phyloP scores from a whole-genome alignment of 2,113 vertebrate genomes.

The Balaenoptera acutorostrata region DNA sequence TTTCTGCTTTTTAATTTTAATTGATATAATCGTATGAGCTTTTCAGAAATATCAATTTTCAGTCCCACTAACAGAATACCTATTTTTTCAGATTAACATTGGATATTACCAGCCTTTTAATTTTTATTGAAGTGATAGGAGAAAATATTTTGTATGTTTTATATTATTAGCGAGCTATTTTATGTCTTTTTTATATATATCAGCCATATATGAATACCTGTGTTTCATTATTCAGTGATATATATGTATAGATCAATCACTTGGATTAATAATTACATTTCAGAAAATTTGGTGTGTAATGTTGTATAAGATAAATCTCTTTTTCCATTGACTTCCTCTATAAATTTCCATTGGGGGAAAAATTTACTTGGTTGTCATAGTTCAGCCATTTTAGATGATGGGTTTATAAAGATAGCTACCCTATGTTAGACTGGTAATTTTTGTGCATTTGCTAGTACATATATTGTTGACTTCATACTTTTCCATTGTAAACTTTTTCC shows the following conservation, averaged over 20 bases:
- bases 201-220: neutral
- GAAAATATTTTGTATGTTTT: conserved; percentile 14
- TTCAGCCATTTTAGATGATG: neutral
- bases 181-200: neutral
- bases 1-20: neutral
- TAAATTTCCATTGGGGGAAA: neutral
- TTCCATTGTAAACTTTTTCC: neutral
- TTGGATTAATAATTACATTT: conserved; percentile 16
- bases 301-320: neutral
- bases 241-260: neutral
- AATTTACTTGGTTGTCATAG: neutral
- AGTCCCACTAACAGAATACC: neutral
- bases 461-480: neutral
- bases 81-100: neutral
- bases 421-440: neutral
- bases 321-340: neutral
- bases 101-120: neutral
- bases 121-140: neutral
- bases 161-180: conserved; percentile 7
- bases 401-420: neutral
- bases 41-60: conserved; percentile 28
- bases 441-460: neutral
- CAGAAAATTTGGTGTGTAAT: neutral
- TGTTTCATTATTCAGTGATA: neutral
- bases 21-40: neutral